Percentiles rank a stretch among this genome's conserved stretches.
Conservation (phyloP, 2,797 vertebrate species). For the Xenops minutus region DNA sequence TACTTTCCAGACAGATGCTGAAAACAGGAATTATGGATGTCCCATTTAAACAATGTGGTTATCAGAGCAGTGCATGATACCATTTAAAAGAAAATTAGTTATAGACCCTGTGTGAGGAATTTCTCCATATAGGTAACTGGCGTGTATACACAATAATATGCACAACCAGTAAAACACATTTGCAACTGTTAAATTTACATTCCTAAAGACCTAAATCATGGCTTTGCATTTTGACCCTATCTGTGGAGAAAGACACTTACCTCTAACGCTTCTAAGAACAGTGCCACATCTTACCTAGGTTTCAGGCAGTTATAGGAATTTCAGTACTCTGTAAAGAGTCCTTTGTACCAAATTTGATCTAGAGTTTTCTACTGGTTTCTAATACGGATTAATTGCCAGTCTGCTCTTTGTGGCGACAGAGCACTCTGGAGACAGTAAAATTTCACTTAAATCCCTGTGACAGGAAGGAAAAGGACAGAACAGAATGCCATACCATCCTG, state of each 20-base stretch:
- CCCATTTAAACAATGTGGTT: background rate
- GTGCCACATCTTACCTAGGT: background rate
- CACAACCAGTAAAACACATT: background rate
- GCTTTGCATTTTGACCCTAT: background rate
- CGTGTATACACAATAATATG: background rate
- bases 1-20: background rate
- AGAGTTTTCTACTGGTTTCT: background rate
- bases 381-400: background rate
- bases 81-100: background rate
- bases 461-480: accelerated
- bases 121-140: background rate
- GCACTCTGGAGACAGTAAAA: background rate
- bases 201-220: background rate
- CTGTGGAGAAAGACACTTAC: background rate
- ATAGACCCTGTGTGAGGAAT: background rate
- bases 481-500: background rate
- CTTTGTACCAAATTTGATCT: background rate
- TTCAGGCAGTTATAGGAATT: background rate
- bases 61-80: background rate
- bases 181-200: background rate
- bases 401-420: background rate
- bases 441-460: background rate
- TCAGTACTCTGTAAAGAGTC: background rate
- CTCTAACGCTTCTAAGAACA: background rate
- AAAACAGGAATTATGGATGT: background rate